Evolutionary conservation across 2,113 vertebrate genomes (phyloP).

Genomic region (Syngnathus floridae): DNA sequence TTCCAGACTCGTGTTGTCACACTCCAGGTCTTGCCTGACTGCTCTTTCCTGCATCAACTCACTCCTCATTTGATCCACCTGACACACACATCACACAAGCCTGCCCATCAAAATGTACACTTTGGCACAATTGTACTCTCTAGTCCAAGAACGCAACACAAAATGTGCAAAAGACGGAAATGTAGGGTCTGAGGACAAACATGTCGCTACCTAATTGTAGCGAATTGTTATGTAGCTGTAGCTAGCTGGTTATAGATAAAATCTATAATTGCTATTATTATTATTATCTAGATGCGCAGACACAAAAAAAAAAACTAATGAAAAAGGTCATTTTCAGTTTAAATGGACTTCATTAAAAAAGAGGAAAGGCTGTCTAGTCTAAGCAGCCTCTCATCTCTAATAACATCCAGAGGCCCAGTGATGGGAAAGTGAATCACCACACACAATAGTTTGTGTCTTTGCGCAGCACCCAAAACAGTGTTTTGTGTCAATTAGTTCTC

Average conservation of each 20-base stretch:
- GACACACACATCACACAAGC: constrained; percentile 15
- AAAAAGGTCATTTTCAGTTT: constrained; percentile 5
- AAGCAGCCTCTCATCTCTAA: constrained; percentile 41
- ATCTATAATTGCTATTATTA: too few relatives aligned
- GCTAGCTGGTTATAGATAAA: background rate
- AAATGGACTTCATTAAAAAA: constrained; percentile 18
- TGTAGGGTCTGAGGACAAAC: background rate
- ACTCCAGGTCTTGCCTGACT: constrained; percentile 84
- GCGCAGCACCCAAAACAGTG: constrained; percentile 35
- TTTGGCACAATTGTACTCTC: background rate
- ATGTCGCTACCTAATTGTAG: background rate
- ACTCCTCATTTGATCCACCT: constrained; percentile 87
- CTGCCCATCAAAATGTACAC: background rate
- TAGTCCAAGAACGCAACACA: background rate
- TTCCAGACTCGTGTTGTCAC: constrained; percentile 90
- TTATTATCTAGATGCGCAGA: background rate
- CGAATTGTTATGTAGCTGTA: background rate
- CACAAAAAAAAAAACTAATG: constrained; percentile 6
- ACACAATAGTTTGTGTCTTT: constrained; percentile 49
- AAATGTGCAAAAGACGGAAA: background rate
- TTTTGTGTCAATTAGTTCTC: constrained; percentile 56
- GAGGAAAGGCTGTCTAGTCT: constrained; percentile 50
- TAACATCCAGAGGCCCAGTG: constrained; percentile 50
- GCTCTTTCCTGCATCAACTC: constrained; percentile 87
- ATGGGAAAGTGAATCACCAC: constrained; percentile 38